Evolutionary conservation across 2,797 vertebrate genomes (phyloP), one percentile per base, ranked within the genome.

Genomic region (Danio choprae): DNA sequence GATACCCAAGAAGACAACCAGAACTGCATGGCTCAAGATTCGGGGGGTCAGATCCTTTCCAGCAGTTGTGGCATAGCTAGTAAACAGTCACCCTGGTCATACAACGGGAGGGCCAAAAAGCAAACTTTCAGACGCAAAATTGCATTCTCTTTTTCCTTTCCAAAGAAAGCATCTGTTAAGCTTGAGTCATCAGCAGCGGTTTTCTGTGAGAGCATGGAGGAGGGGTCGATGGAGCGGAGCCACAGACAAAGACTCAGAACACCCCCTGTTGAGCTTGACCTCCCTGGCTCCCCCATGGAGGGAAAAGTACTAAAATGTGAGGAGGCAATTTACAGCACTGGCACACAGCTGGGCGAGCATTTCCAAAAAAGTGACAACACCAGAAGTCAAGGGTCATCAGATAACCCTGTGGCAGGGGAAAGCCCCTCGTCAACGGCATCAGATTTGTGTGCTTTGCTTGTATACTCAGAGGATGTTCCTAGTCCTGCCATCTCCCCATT

Each of bases 111-210:
- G 79, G 56, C 81, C 40, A 91, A 93, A 63, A 92, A 94, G 80
- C 92, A 90, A 73, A 75, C 87, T 36, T 87, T 91, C 48, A 88
- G 92, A 74, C 93, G 93, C 29, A 94, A 92, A 86, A 88, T 93
- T 6, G 94, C 94, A 1, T 96, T 96, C 87, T 96, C 95, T 77
- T 95, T 96, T 85, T 94, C 95, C 73, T 95, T 96, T 88, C 94
- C 94, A 13, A 96, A 96, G 91, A 96, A 95, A 90, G 92, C 94
- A 7, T 90, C 87, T 0, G 70, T 96, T 81, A 96, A 95, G 74
- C 91, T 96, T 68, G 95, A 96, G 85, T 94, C 94, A 41, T 96
- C 95, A 5, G 96, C 95, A 3, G 95, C 95, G 0, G 95, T 94
- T 60, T 96, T 96, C 87, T 95, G 93, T 16, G 95, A 96, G 78